A percentile compares a stretch with the other conserved stretches of the same genome.
phyloP scores from a whole-genome alignment of 2,797 vertebrate genomes.

The Thunnus albacares region DNA sequence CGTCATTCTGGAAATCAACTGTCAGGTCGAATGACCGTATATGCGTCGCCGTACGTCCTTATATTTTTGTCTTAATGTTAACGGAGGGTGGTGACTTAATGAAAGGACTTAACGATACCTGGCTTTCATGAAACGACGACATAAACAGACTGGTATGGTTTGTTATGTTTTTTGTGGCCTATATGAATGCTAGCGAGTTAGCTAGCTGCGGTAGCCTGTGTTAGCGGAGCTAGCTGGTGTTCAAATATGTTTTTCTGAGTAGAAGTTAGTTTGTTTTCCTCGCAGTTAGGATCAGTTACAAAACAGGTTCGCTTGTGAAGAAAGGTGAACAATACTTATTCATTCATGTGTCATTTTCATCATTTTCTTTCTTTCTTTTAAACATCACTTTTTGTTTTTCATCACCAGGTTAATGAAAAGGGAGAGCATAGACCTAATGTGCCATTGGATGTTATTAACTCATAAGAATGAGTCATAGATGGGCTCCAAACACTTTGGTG shows the following conservation, averaged over 20 bases:
- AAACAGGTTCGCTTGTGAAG: background rate
- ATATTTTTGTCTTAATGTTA: background rate
- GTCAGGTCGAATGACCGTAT: conserved; percentile 22
- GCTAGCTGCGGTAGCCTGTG: conserved; percentile 28
- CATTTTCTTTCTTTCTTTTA: conserved; percentile 25
- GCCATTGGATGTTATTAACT: conserved; percentile 55
- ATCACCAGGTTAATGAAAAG: conserved; percentile 65
- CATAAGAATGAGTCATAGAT: conserved; percentile 83
- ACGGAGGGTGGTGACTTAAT: background rate
- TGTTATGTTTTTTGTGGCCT: conserved; percentile 12
- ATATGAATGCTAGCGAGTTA: conserved; percentile 31
- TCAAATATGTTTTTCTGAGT: background rate
- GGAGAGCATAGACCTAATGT: conserved; percentile 19
- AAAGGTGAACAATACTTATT: background rate
- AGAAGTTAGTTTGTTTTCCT: background rate
- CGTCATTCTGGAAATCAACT: conserved; percentile 40
- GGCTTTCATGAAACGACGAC: conserved; percentile 5
- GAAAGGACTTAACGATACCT: background rate
- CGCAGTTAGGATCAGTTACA: background rate
- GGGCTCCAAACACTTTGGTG: conserved; percentile 85
- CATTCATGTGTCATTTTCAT: conserved; percentile 5
- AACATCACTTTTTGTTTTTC: conserved; percentile 46
- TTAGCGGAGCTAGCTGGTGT: conserved; percentile 22
- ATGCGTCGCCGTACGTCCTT: background rate
- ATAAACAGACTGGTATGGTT: conserved; percentile 57